Evolutionary conservation across 2,888 invertebrate genomes (phyloP), one percentile per base, ranked within the genome.

Genomic region (Acanthosepion lycidas): DNA sequence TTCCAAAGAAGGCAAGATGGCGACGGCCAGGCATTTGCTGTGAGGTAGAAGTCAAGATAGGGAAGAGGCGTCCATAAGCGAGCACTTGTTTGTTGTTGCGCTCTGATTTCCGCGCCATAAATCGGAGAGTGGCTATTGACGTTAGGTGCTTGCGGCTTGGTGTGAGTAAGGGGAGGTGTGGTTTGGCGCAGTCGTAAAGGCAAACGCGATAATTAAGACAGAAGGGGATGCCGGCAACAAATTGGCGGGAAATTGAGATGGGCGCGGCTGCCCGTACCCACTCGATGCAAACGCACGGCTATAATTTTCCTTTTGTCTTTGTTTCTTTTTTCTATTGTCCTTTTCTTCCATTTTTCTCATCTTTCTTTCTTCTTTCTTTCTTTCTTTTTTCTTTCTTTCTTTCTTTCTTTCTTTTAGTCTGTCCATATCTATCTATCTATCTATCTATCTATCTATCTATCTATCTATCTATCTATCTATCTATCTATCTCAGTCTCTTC

Each of bases 171-270:
- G 64, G 26, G 26, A 26, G 78, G 9, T 78, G 28, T 28, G n/a
- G n/a, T n/a, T n/a, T 12, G n/a, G n/a, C 42, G 42, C 78, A n/a
- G n/a, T 78, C 78, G 28, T 78, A 78, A 78, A 78, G 15, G n/a
- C 78, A 78, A 78, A 78, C 78, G n/a, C n/a, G 78, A n/a, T 78
- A 78, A 78, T 78, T 78, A 78, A 78, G 78, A 78, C 64, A 28
- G 78, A 9, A n/a, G n/a, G 28, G n/a, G 78, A 78, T 78, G 78
- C 78, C 78, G 78, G 28, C 78, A 78, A 78, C 78, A 78, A 78
- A 78, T 78, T 78, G 78, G 78, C 78, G 78, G 78, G 78, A 78
- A 78, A 78, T 78, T 78, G 78, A 78, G 78, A 78, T 78, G 28
- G 78, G 78, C 78, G 78, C 78, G 78, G 78, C n/a, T n/a, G 78